phyloP scores from a whole-genome alignment of 2,888 invertebrate species.

The Argynnis bischoffii region DNA sequence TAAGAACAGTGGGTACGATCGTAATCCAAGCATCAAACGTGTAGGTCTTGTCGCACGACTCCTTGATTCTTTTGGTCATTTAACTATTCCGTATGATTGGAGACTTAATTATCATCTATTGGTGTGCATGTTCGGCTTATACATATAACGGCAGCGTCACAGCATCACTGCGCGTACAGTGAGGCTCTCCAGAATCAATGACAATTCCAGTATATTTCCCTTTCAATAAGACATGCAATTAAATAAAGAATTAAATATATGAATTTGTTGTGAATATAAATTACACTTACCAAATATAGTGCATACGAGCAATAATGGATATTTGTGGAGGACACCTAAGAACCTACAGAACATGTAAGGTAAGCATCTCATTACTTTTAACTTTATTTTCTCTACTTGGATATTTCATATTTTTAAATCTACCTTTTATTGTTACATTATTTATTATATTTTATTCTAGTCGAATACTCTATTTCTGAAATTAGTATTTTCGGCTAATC shows the following conservation, averaged over 20 bases:
- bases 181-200: conserved; percentile 45
- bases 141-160: conserved; percentile 49
- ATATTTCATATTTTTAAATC: no score
- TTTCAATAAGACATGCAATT: conserved; percentile 47
- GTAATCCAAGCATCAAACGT: conserved; percentile 20
- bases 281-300: background rate
- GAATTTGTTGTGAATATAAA: background rate
- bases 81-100: conserved; percentile 41
- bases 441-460: no score
- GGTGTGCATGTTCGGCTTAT: conserved; percentile 51
- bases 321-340: background rate
- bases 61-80: conserved; percentile 23
- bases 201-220: conserved; percentile 41
- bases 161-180: conserved; percentile 51
- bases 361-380: conserved; percentile 27
- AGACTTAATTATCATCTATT: conserved; percentile 56
- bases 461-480: no score
- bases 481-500: no score
- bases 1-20: conserved; percentile 12
- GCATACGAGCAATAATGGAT: conserved; percentile 2
- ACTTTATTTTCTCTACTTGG: no score
- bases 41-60: conserved; percentile 27
- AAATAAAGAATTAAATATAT: conserved; percentile 32
- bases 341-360: conserved; percentile 33
- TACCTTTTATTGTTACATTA: no score